Conservation (phyloP, 1,140 invertebrate genomes). For the Drosophila malerkotliana region DNA sequence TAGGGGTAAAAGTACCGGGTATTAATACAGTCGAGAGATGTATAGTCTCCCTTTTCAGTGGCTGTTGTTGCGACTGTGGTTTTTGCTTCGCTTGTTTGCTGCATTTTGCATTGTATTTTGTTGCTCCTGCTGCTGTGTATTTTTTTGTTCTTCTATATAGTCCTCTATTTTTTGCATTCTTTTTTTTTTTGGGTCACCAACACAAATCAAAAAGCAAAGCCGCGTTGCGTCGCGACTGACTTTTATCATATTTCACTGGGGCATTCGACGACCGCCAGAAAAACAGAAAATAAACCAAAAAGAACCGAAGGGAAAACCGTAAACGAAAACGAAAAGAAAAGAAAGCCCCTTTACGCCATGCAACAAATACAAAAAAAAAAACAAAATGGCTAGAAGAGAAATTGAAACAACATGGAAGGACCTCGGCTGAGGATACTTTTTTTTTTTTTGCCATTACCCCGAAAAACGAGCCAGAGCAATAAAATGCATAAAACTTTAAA, state of each 20-base stretch:
- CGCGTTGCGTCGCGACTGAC: constrained; percentile 40
- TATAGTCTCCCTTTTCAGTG: not conserved
- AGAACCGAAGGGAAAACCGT: not conserved
- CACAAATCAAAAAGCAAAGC: constrained; percentile 80
- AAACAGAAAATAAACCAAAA: not conserved
- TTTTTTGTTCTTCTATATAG: not conserved
- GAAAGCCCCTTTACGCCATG: not conserved
- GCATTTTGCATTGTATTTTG: constrained; percentile 49
- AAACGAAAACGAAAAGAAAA: constrained; percentile 8
- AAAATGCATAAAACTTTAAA: constrained; percentile 74
- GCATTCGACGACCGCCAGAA: constrained; percentile 57
- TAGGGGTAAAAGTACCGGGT: not conserved
- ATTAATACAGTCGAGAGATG: not conserved
- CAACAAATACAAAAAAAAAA: not conserved
- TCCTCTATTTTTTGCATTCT: not conserved
- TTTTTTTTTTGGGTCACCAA: constrained; percentile 62
- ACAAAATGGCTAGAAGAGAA: constrained; percentile 9
- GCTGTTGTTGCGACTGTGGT: constrained; percentile 22
- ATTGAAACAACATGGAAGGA: constrained; percentile 39
- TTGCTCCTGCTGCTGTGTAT: not conserved
- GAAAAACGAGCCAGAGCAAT: constrained; percentile 35
- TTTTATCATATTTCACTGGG: constrained; percentile 79
- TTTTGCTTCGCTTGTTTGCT: constrained; percentile 59
- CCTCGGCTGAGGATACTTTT: constrained; percentile 38
- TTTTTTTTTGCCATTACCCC: constrained; percentile 22